Conservation (phyloP, 2,113 vertebrate genomes). For the Colius striatus region DNA sequence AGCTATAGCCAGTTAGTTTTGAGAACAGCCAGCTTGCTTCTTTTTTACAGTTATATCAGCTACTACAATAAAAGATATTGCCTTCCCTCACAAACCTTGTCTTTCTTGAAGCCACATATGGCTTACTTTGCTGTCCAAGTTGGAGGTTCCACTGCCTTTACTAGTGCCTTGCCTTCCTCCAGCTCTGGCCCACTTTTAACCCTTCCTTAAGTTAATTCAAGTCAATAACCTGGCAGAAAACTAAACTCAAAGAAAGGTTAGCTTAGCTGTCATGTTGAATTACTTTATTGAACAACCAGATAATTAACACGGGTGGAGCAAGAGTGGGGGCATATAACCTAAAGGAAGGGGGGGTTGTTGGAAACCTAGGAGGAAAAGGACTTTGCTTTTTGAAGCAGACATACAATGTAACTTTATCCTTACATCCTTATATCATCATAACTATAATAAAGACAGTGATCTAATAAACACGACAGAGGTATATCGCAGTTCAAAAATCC, state of each 20-base stretch:
- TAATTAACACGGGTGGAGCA: not conserved
- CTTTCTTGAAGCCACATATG: not conserved
- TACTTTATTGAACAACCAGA: not conserved
- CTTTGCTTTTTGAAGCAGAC: not conserved
- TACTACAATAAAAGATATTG: not conserved
- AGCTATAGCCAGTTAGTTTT: not conserved
- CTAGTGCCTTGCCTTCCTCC: not conserved
- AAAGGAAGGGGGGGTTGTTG: not conserved
- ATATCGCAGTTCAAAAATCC: not conserved
- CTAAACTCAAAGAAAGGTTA: not conserved
- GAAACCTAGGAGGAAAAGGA: not conserved
- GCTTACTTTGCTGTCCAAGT: not conserved
- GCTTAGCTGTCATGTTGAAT: not conserved
- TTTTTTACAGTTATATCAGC: not conserved
- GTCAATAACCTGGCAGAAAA: not conserved
- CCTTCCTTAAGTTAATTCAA: not conserved
- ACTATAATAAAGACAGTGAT: not conserved
- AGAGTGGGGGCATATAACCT: not conserved
- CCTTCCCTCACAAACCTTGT: not conserved
- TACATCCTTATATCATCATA: not conserved
- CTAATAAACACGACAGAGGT: not conserved
- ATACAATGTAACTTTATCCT: not conserved
- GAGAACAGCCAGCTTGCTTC: not conserved
- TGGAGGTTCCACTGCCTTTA: not conserved
- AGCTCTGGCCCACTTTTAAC: not conserved